Evolutionary conservation across 1,140 invertebrate genomes (phyloP), one percentile per base, ranked within the genome.

Genomic region (Daktulosphaira vitifoliae): DNA sequence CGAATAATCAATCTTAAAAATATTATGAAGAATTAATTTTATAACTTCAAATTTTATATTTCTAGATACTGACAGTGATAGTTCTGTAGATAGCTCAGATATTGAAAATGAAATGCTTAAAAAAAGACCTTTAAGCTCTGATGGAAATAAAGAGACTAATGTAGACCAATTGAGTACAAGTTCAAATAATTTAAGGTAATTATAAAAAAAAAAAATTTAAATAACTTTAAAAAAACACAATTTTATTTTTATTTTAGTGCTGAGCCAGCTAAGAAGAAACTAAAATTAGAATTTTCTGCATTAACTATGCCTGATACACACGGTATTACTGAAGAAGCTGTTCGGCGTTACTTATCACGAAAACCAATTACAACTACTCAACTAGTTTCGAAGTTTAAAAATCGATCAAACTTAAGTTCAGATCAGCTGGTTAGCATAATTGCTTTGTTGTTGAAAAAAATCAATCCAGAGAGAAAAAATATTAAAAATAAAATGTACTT

Each of bases 341-440:
- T 98, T 5, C 79, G 92, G 18, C 81, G 93, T 16, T 98, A 98
- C 75, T 77, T 98, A 16, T 88, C 89, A 71, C 81, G 95, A 1
- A 97, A 97, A 73, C 94, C 94, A 2, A 95, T 97, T 87, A 97
- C 94, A 1, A 89, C 93, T 0, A 96, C 90, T 1, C 93, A 97
- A 73, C 75, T 98, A 15, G 74, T 97, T 6, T 89, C 93, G 46
- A 97, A 97, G 77, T 96, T 97, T 76, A 95, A 93, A 74, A 89
- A 88, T 20, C 92, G 93, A 71, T 90, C 89, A n/a, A 90, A 90
- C 11, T 79, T 96, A 29, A 86, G 83, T 18, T 89, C 86, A 54
- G 90, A 96, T 67, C 86, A 95, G 66, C 79, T 97, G 67, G 92
- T 95, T 2, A 88, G 88, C 68, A 86, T 89, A 18, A 95, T 97